A percentile compares a stretch with the other conserved stretches of the same genome.
phyloP scores from a whole-genome alignment of 1,140 invertebrate genomes.

The Tetragnatha versicolor region DNA sequence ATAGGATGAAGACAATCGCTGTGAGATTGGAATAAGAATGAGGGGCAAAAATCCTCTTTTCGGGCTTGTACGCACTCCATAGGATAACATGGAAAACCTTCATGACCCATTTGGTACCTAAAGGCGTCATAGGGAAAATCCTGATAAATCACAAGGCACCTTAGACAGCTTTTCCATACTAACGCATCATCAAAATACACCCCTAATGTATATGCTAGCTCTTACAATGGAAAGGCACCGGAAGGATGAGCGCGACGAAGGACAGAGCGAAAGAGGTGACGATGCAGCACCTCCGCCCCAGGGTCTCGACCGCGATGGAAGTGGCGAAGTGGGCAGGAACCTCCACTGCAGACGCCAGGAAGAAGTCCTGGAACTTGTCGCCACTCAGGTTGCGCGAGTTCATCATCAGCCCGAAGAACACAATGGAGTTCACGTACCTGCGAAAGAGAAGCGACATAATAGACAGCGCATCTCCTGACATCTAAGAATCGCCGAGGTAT shows the following conservation, averaged over 20 bases:
- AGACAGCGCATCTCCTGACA: background rate
- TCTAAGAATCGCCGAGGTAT: too few species aligned
- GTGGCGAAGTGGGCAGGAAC: conserved; percentile 6
- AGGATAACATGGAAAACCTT: background rate
- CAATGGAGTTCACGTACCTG: background rate
- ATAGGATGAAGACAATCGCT: too few species aligned
- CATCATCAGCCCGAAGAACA: conserved; percentile 8
- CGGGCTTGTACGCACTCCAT: background rate
- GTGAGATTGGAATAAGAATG: too few species aligned
- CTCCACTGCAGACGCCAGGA: background rate
- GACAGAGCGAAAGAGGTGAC: background rate
- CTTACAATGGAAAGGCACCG: background rate
- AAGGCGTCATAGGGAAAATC: too few species aligned
- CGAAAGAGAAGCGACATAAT: background rate
- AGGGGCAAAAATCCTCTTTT: background rate
- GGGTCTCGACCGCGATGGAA: background rate
- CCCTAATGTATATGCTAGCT: background rate
- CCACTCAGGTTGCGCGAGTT: background rate
- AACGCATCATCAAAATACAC: background rate
- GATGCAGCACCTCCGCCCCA: background rate
- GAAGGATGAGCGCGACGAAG: background rate
- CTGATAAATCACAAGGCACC: background rate
- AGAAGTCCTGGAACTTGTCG: conserved; percentile 6
- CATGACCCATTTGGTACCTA: background rate
- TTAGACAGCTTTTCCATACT: background rate